phyloP scores from a whole-genome alignment of 2,888 invertebrate species.

The Abrostola tripartita region DNA sequence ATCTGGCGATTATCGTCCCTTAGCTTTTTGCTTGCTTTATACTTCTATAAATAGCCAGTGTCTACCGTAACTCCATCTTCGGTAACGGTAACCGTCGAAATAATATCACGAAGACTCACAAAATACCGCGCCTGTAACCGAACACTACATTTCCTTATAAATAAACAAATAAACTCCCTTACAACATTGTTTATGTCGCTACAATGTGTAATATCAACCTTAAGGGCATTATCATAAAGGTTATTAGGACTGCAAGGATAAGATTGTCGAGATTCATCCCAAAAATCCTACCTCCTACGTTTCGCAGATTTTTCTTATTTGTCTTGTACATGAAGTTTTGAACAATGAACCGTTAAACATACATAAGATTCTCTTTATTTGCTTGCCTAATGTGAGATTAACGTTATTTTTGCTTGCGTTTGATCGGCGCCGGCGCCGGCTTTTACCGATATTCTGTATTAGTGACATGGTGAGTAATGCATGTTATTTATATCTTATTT shows the following conservation, averaged over 20 bases:
- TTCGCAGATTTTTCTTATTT: conserved; percentile 76
- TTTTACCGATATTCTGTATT: conserved; percentile 28
- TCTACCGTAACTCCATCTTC: conserved; percentile 54
- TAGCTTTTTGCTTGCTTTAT: conserved; percentile 12
- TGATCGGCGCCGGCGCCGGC: conserved; percentile 9
- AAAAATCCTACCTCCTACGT: conserved; percentile 75
- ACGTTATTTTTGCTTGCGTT: conserved; percentile 16
- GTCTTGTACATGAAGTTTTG: conserved; percentile 75
- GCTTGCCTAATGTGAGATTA: conserved; percentile 44
- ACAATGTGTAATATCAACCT: conserved; percentile 39
- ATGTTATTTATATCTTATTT: not conserved
- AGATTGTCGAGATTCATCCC: conserved; percentile 54
- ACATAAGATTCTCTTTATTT: conserved; percentile 61
- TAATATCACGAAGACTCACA: conserved; percentile 70
- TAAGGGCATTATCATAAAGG: conserved; percentile 33
- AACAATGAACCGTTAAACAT: conserved; percentile 83
- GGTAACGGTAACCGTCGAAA: conserved; percentile 74
- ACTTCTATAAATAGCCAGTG: conserved; percentile 47
- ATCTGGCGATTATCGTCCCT: too few species aligned
- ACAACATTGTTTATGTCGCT: conserved; percentile 39
- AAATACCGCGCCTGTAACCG: conserved; percentile 74
- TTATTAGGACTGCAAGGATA: conserved; percentile 32
- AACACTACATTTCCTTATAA: conserved; percentile 78
- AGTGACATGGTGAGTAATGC: conserved; percentile 5
- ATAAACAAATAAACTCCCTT: conserved; percentile 65